phyloP scores from a whole-genome alignment of 2,113 vertebrate species.

The Sinocyclocheilus anophthalmus region DNA sequence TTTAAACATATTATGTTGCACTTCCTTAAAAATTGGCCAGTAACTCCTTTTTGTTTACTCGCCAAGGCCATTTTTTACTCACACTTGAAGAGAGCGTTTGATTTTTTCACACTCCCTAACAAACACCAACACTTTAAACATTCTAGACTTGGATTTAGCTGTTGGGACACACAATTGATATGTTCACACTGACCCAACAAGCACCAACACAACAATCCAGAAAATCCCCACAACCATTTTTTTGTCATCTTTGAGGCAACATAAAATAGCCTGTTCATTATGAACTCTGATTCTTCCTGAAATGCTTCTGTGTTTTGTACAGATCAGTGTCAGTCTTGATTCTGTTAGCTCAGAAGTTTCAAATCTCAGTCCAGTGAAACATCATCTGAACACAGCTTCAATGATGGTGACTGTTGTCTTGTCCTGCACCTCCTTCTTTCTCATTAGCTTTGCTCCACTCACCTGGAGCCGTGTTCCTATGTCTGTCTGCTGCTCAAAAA shows the following conservation, averaged over 20 bases:
- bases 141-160: neutral
- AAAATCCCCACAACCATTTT: neutral
- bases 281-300: neutral
- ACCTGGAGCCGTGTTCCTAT: constrained; percentile 58
- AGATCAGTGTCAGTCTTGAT: neutral
- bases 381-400: constrained; percentile 37
- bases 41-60: neutral
- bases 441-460: constrained; percentile 61
- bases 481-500: constrained; percentile 59
- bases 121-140: neutral
- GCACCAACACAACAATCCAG: neutral
- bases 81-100: neutral
- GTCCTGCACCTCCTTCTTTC: constrained; percentile 44
- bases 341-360: neutral
- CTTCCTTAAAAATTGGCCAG: neutral
- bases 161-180: neutral
- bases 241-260: neutral
- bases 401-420: constrained; percentile 35
- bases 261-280: neutral
- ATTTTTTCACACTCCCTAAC: neutral
- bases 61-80: neutral
- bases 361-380: neutral
- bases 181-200: neutral
- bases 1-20: neutral
- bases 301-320: neutral